Percentiles rank a stretch among this genome's conserved stretches.
phyloP scores from a whole-genome alignment of 2,113 vertebrate genomes.

The Oxyura jamaicensis region DNA sequence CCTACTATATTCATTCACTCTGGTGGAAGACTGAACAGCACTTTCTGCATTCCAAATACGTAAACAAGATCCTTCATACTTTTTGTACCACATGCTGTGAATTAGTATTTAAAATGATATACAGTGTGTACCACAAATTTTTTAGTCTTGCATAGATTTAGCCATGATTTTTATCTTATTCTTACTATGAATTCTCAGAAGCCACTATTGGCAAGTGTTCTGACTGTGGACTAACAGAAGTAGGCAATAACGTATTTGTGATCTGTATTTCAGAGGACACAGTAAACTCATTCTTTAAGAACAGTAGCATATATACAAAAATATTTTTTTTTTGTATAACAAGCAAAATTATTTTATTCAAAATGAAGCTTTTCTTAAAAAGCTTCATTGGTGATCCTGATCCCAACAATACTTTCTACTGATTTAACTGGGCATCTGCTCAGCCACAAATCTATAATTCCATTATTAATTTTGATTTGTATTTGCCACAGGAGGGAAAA shows the following conservation, averaged over 20 bases:
- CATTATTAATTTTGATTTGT: not conserved
- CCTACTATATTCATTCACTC: not conserved
- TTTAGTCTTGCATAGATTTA: not conserved
- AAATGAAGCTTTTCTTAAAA: too few relatives aligned
- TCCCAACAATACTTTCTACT: not conserved
- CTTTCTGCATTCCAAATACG: not conserved
- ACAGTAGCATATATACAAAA: not conserved
- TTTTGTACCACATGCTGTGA: not conserved
- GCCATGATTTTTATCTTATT: not conserved
- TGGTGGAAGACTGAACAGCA: not conserved
- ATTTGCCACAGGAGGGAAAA: not conserved
- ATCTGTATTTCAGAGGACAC: not conserved
- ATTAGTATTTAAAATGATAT: not conserved
- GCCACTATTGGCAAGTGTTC: not conserved
- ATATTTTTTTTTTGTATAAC: slow-evolving; percentile 4
- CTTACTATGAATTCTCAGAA: slow-evolving; percentile 1
- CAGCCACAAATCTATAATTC: not conserved
- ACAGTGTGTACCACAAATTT: not conserved
- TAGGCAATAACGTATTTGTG: not conserved
- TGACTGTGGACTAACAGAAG: slow-evolving; percentile 13
- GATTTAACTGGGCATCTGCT: not conserved
- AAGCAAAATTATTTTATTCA: not conserved
- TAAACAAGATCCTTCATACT: not conserved
- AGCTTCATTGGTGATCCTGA: not conserved
- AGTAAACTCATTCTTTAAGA: not conserved